phyloP scores from a whole-genome alignment of 2,797 vertebrate species.

The Morelia viridis region DNA sequence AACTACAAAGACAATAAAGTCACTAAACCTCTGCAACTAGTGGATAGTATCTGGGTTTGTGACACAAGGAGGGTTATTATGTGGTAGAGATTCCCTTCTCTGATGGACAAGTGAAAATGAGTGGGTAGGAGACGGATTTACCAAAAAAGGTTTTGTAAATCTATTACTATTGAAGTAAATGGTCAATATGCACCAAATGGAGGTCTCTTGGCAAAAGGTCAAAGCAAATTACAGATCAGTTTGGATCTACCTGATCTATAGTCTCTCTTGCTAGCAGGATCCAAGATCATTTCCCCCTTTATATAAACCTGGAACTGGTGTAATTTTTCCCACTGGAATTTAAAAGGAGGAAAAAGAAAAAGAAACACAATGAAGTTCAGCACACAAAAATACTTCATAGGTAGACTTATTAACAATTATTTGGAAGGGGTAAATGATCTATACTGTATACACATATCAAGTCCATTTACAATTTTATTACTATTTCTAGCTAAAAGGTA shows the following conservation, averaged over 20 bases:
- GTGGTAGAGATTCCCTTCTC: neutral
- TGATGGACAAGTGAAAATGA: too few relatives aligned
- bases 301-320: neutral
- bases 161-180: too few relatives aligned
- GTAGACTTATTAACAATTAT: neutral
- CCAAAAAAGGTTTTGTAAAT: too few relatives aligned
- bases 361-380: neutral
- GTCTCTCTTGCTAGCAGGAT: neutral
- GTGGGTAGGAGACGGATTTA: too few relatives aligned
- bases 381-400: neutral
- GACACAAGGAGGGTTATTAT: neutral
- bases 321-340: neutral
- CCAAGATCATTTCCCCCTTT: neutral
- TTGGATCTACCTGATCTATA: neutral
- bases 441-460: neutral
- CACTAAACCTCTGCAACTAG: neutral
- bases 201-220: neutral
- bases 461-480: neutral
- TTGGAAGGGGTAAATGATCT: neutral
- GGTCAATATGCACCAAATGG: neutral
- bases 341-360: neutral
- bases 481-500: neutral
- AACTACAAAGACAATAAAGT: neutral
- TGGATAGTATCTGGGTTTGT: neutral
- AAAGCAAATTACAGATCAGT: neutral